Evolutionary conservation across 2,797 vertebrate species (phyloP), one percentile per base, ranked within the genome.

Genomic region (Sebastes diploproa): DNA sequence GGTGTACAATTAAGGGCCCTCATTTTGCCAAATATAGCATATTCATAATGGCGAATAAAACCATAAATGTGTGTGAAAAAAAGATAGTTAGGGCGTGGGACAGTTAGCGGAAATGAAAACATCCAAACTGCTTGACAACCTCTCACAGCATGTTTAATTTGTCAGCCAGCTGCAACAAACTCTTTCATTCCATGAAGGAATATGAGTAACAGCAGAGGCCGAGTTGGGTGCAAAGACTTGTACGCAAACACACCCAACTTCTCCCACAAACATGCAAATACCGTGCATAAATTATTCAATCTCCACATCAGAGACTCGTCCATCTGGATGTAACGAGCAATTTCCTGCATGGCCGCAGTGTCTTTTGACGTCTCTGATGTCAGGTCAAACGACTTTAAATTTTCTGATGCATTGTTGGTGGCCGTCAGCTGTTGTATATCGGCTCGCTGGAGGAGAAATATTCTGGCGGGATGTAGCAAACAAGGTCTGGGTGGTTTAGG

Each of bases 141-240:
- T 68, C 22, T 55, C 2, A 16, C 75, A 63, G 50, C 81, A 72
- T 75, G 71, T 72, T 82, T 70, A 78, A 73, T 84, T 38, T 82
- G 69, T 84, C 8, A 23, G 13, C 27, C 82, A 80, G 74, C 84
- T 81, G 68, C 82, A 85, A 87, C 79, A 85, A 86, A 89, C 75
- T 64, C 62, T 52, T 42, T 65, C n/a, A 82, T 55, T 88, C 64
- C 80, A 81, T 50, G 69, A 79, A 77, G 5, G 13, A 59, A 46
- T 42, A 58, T 12, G 36, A 82, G 59, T 2, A 72, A 63, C 67
- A 73, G 2, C 50, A 42, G 59, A 70, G 23, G 70, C 27, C 75
- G 25, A 52, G 46, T 22, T 65, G 27, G 25, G 27, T 42, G 56
- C 54, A 72, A n/a, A 75, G 61, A 78, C 58, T 22, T 25, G 22